Percentiles rank a stretch among this genome's conserved stretches.
Conservation (phyloP, 2,797 vertebrate genomes). For the Darevskia nairensis region DNA sequence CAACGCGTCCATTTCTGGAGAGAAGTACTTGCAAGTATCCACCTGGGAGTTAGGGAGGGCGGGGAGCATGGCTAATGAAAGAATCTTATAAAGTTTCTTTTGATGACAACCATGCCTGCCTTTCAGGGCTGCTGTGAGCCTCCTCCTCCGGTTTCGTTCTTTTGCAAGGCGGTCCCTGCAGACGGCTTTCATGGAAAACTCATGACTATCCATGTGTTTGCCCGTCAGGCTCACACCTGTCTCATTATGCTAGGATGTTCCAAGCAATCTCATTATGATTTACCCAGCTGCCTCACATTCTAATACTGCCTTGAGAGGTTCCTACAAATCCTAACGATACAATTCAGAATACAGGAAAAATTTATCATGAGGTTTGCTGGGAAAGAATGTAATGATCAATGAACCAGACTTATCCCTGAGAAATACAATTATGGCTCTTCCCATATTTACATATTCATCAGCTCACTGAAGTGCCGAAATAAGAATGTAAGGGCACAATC, state of each 20-base stretch:
- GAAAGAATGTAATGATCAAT: not conserved
- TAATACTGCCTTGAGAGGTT: not conserved
- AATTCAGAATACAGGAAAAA: not conserved
- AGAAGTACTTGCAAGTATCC: not conserved
- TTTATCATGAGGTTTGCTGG: not conserved
- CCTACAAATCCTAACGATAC: slow-evolving; percentile 6
- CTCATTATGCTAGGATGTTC: slow-evolving; percentile 5
- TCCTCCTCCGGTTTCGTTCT: slow-evolving; percentile 12
- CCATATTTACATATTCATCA: not conserved
- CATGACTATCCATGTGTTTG: slow-evolving; percentile 41
- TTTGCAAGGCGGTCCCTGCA: not conserved
- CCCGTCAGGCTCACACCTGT: slow-evolving; percentile 40
- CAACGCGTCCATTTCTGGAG: not conserved
- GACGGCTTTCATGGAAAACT: not conserved
- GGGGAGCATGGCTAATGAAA: slow-evolving; percentile 1
- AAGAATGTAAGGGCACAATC: not conserved
- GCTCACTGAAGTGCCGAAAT: not conserved
- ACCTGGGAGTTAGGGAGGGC: not conserved
- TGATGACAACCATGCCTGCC: not conserved
- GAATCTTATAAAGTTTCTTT: slow-evolving; percentile 20
- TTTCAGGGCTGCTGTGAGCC: slow-evolving; percentile 32
- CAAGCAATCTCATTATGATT: not conserved
- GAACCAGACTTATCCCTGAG: not conserved
- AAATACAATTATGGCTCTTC: not conserved
- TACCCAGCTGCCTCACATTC: not conserved